Evolutionary conservation across 2,797 vertebrate species (phyloP), one percentile per base, ranked within the genome.

Genomic region (Synaphobranchus kaupii): DNA sequence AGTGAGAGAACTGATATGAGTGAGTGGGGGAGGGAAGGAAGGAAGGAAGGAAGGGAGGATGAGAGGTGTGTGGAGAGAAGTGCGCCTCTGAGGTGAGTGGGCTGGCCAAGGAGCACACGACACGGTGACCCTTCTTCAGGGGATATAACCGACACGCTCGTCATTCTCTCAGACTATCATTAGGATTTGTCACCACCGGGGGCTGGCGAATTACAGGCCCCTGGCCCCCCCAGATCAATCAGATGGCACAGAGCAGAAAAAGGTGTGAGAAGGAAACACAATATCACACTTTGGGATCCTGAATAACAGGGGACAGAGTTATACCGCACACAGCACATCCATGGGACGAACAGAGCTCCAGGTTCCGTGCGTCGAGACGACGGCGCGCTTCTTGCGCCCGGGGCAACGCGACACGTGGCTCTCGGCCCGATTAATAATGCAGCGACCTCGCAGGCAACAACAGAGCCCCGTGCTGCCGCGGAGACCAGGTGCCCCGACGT

Each of bases 351-450:
- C 50, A 39, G 50, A 2, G n/a, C 13, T 44, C 28, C 17, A 8
- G 34, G 31, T 22, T 20, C n/a, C 4, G 86, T 31, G 34, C 28
- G 48, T 28, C 0, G 20, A 71, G 48, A 54, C 6, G n/a, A 39
- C 25, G 13, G 78, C 47, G 10, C 3, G 15, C 1, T 52, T 50
- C 44, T n/a, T n/a, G n/a, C n/a, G n/a, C n/a, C n/a, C n/a, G n/a
- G n/a, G n/a, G n/a, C n/a, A n/a, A n/a, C n/a, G n/a, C n/a, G n/a
- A n/a, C n/a, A n/a, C n/a, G n/a, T n/a, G n/a, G n/a, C n/a, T n/a
- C n/a, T n/a, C n/a, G 50, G 56, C 47, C 52, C 44, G n/a, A 82
- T 85, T 28, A 85, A 88, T 85, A 85, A 85, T 82, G 44, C 44
- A 82, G 73, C 44, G 39, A 44, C 52, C 87, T 85, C 22, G n/a